Evolutionary conservation across 2,888 invertebrate species (phyloP), one percentile per base, ranked within the genome.

Genomic region (Zonitis immaculata): DNA sequence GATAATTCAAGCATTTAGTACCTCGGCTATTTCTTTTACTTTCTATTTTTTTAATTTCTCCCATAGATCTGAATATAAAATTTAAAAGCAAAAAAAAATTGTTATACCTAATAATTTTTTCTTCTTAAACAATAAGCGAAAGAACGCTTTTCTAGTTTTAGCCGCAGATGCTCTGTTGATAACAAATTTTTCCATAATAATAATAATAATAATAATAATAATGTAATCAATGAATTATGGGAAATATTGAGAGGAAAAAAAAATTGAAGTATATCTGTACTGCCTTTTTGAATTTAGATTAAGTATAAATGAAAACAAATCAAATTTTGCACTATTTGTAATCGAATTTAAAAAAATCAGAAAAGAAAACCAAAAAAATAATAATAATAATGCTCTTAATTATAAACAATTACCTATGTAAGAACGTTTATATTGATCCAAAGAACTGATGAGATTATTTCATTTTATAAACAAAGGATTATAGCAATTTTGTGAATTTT

Each of bases 261-360:
- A 54, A 44, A 54, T n/a, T n/a, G n/a, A 14, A 44, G 39, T 44
- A 44, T 27, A 51, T 47, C 54, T 54, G 44, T 54, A 54, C 54
- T 54, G 54, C 54, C 51, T 54, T 54, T 54, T 48, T 45, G 54
- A 54, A n/a, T n/a, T 50, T 54, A 54, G 50, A 49, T 54, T 47
- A 54, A 47, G 54, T 11, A 9, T n/a, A n/a, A n/a, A n/a, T n/a
- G n/a, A n/a, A 11, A 39, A 11, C 28, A 50, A 46, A 44, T 44
- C 44, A 52, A 49, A 51, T 54, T 54, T 54, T 54, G 54, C 54
- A 54, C 54, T 44, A 54, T 54, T 54, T 50, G 43, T 53, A 53
- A 52, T 47, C 42, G 49, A 49, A 35, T 52, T 39, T 39, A 11
- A 18, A 39, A 18, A 39, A 35, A 35, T 39, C 18, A 11, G 11